Conservation (phyloP, 1,140 invertebrate genomes). For the Hypothenemus hampei region DNA sequence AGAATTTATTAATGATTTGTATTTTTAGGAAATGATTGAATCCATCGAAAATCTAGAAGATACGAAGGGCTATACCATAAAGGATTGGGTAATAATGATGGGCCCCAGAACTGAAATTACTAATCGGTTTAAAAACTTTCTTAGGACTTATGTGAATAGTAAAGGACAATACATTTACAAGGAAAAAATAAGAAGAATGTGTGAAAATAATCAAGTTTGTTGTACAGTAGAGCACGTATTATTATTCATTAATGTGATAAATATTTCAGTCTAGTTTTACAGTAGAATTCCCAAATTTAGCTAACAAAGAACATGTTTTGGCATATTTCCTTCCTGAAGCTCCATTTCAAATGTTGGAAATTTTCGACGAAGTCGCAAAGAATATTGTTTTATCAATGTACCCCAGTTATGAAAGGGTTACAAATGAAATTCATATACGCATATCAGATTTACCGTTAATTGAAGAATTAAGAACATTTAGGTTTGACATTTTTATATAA, state of each 20-base stretch:
- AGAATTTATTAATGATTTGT: not conserved
- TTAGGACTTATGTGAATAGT: conserved; percentile 83
- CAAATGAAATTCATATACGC: conserved; percentile 87
- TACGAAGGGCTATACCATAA: conserved; percentile 82
- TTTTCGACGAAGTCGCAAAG: conserved; percentile 94
- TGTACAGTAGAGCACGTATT: no score
- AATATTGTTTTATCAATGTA: conserved; percentile 93
- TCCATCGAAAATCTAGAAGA: conserved; percentile 98
- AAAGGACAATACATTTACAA: conserved; percentile 88
- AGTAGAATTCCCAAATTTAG: conserved; percentile 89
- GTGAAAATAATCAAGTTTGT: conserved; percentile 72
- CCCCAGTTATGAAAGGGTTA: conserved; percentile 93
- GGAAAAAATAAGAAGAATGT: conserved; percentile 92
- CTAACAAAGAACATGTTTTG: conserved; percentile 84
- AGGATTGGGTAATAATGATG: conserved; percentile 95
- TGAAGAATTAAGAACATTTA: conserved; percentile 91
- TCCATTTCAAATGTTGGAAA: conserved; percentile 90
- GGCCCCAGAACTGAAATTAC: conserved; percentile 95
- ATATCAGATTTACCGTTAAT: conserved; percentile 93
- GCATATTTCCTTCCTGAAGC: conserved; percentile 97
- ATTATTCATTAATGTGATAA: conserved; percentile 4
- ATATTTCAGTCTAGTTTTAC: conserved; percentile 74
- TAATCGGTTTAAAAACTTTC: conserved; percentile 94
- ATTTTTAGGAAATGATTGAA: conserved; percentile 73
- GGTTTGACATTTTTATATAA: conserved; percentile 49